phyloP scores from a whole-genome alignment of 2,797 vertebrate genomes.

The Apogon hyalosoma region DNA sequence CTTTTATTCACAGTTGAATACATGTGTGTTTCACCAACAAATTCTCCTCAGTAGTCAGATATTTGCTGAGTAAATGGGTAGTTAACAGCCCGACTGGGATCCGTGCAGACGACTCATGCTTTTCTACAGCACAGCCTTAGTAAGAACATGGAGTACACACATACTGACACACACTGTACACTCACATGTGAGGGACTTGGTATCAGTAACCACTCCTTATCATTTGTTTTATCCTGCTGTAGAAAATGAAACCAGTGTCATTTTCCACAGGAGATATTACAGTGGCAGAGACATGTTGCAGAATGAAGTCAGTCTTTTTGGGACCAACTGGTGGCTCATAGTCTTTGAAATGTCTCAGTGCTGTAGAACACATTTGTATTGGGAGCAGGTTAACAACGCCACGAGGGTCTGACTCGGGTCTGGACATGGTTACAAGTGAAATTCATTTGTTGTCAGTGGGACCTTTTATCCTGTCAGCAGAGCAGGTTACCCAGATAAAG shows the following conservation, averaged over 20 bases:
- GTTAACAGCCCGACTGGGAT: constrained; percentile 36
- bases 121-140: constrained; percentile 54
- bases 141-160: constrained; percentile 27
- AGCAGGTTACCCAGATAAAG: constrained; percentile 67
- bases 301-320: not conserved
- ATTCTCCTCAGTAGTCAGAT: constrained; percentile 32
- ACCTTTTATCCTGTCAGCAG: constrained; percentile 66
- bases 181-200: constrained; percentile 45
- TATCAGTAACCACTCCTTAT: constrained; percentile 39
- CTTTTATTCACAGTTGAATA: not conserved
- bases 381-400: constrained; percentile 26
- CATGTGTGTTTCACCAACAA: constrained; percentile 21
- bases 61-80: constrained; percentile 35
- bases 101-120: constrained; percentile 36
- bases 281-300: constrained; percentile 40
- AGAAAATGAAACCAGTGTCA: constrained; percentile 21
- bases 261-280: constrained; percentile 42
- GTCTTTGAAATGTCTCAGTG: constrained; percentile 18
- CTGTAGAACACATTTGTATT: constrained; percentile 22
- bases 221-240: constrained; percentile 46
- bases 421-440: constrained; percentile 34
- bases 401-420: constrained; percentile 37
- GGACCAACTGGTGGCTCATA: not conserved
- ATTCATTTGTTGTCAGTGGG: constrained; percentile 47
- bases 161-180: constrained; percentile 12